Evolutionary conservation across 2,888 invertebrate genomes (phyloP), one percentile per base, ranked within the genome.

Genomic region (Ennomos erosarius): DNA sequence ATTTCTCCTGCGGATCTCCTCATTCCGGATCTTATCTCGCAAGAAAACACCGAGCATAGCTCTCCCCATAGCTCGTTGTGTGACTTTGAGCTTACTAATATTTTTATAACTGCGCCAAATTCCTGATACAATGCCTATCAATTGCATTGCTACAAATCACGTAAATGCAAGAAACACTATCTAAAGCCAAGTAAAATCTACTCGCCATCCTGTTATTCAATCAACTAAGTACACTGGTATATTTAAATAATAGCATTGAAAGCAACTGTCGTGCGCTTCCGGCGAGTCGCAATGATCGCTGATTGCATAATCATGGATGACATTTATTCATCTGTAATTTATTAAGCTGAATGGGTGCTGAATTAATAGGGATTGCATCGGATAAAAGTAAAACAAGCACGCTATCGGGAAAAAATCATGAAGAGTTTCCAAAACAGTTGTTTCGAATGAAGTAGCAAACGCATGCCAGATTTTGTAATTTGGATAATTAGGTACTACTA

Each of bases 301-400:
- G 55, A 55, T 60, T 60, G 47, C 39, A 55, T 55, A 51, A 51
- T 55, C 55, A 54, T 45, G 46, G 36, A 16, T 48, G 49, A 37
- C 45, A 50, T 46, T 58, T 53, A 44, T 49, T 44, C 45, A 33
- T 33, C 35, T 37, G 48, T 43, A 44, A 38, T 53, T 46, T 44
- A 48, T 39, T 35, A 48, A 37, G 16, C 42, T 43, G 37, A 43
- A 43, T 48, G 48, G 34, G 26, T 40, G 36, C 46, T 50, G n/a
- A 46, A 51, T 51, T 46, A 13, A 36, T n/a, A 35, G 46, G 37
- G 36, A 16, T 42, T 16, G 12, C 16, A 42, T 16, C 16, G 16
- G 16, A 16, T 16, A 16, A 16, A 16, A 16, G 3, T 16, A 16
- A 16, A 16, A 16, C 16, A 16, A 16, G 16, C 1, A 16, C 16